Conservation (phyloP, 2,797 vertebrate genomes). For the Lacerta bilineata region DNA sequence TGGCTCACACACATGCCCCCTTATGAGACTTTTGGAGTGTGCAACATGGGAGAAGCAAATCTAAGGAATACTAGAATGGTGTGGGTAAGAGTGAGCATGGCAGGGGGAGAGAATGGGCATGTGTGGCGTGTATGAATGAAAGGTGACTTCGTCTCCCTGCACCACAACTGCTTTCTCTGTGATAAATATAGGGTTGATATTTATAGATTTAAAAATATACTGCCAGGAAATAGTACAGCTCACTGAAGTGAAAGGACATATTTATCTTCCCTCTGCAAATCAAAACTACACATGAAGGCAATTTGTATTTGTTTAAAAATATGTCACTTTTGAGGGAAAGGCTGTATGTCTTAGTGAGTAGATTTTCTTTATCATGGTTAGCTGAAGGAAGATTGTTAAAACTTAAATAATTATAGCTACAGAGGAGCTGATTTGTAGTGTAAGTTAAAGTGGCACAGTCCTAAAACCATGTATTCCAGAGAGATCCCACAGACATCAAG, state of each 20-base stretch:
- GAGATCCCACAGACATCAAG: conserved; percentile 1
- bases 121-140: background rate
- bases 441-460: background rate
- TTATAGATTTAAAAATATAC: conserved; percentile 12
- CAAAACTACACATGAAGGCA: background rate
- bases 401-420: conserved; percentile 8
- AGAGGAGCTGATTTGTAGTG: background rate
- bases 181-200: conserved; percentile 3
- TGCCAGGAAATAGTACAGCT: background rate
- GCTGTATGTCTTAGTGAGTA: background rate
- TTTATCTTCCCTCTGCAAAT: background rate
- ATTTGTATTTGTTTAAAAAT: background rate
- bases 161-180: background rate
- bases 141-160: background rate
- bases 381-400: background rate
- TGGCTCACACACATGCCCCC: background rate
- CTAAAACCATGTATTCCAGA: background rate
- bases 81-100: background rate
- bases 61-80: background rate
- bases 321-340: background rate
- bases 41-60: background rate
- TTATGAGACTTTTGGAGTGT: background rate
- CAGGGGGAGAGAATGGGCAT: background rate
- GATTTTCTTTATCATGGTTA: background rate
- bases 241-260: background rate